These are phyloP conservation scores for Austrofundulus limnaeus DNA, from an alignment of 2,113 vertebrate species.

Conservation along the genomic window DNA sequence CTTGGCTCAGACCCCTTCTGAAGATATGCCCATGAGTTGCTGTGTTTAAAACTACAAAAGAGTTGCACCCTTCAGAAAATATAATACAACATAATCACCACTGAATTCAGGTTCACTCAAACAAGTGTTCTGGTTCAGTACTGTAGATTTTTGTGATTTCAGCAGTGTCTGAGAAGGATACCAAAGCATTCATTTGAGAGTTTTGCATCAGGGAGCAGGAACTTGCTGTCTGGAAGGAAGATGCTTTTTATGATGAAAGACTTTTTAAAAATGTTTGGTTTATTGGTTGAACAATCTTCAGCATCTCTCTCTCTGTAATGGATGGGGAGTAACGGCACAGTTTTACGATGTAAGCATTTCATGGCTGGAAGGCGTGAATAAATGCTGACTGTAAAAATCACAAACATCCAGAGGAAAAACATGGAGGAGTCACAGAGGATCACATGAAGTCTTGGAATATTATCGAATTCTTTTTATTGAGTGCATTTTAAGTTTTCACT, in stretches of 20 bases:
- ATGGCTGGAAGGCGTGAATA: slow-evolving; percentile 47
- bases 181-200: slow-evolving; percentile 3
- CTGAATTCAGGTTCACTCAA: slow-evolving; percentile 35
- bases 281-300: slow-evolving; percentile 50
- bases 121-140: slow-evolving; percentile 48
- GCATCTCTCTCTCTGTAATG: slow-evolving; percentile 36
- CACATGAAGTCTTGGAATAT: slow-evolving; percentile 8
- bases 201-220: slow-evolving; percentile 13
- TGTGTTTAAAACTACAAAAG: slow-evolving; percentile 34
- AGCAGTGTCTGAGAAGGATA: slow-evolving; percentile 5
- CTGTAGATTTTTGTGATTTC: slow-evolving; percentile 22
- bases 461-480: background rate
- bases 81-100: slow-evolving; percentile 43
- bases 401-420: slow-evolving; percentile 13
- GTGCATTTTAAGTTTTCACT: background rate
- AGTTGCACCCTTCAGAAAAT: slow-evolving; percentile 22
- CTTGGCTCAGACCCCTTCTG: slow-evolving; percentile 27
- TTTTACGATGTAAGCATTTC: slow-evolving; percentile 61
- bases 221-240: slow-evolving; percentile 9
- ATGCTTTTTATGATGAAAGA: slow-evolving; percentile 32
- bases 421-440: slow-evolving; percentile 5
- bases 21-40: slow-evolving; percentile 20
- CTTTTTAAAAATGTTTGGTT: slow-evolving; percentile 49
- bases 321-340: slow-evolving; percentile 21
- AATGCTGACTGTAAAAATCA: slow-evolving; percentile 37